These are phyloP conservation scores for Cylloceria caligata DNA, from an alignment of 2,888 invertebrate genomes.

Conservation along the genomic window DNA sequence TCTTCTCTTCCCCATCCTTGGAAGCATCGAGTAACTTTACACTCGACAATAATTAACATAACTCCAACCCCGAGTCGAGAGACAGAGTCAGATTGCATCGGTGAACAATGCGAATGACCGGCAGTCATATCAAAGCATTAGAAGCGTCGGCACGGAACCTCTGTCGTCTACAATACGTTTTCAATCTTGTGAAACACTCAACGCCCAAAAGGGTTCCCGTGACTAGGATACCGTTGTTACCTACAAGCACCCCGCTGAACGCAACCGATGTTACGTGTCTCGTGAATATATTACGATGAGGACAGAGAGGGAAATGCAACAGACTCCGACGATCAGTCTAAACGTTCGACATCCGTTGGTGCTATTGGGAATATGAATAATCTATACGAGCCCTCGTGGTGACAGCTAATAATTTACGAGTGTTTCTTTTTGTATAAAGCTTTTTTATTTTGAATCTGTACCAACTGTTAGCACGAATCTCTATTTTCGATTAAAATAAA, in stretches of 20 bases:
- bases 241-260: neutral
- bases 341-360: neutral
- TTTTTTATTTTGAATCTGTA: no score
- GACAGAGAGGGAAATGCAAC: neutral
- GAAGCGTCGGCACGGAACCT: neutral
- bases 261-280: neutral
- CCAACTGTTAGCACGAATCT: no score
- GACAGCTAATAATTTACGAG: neutral
- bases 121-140: conserved; percentile 16
- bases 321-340: neutral
- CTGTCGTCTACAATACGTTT: neutral
- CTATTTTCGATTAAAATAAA: neutral
- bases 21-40: conserved; percentile 45
- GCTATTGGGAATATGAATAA: neutral
- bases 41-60: conserved; percentile 55
- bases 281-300: conserved; percentile 20
- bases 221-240: conserved; percentile 2
- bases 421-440: neutral
- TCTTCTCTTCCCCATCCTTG: conserved; percentile 15
- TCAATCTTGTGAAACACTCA: neutral
- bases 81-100: neutral
- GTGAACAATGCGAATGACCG: conserved; percentile 11
- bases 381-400: neutral
- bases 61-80: conserved; percentile 13
- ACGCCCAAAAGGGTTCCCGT: conserved; percentile 9